A percentile compares a stretch with the other conserved stretches of the same genome.
Evolutionary conservation across 2,797 vertebrate genomes (phyloP).

Genomic region (Lithobates pipiens): DNA sequence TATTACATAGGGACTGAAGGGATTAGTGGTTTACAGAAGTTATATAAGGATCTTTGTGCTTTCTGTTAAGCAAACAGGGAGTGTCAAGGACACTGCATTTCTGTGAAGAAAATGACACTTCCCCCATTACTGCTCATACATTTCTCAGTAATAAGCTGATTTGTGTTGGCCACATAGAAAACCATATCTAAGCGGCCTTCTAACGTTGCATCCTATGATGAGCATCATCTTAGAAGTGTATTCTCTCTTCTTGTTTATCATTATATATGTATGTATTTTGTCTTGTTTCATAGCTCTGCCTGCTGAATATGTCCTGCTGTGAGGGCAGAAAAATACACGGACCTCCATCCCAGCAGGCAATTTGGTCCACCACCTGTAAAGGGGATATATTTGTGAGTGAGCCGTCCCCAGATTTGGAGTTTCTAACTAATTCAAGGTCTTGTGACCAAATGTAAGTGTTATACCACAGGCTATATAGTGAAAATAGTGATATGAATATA

Average conservation of each 20-base stretch:
- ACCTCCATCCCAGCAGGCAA: constrained; percentile 88
- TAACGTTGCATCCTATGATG: too few relatives aligned
- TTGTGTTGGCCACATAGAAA: too few relatives aligned
- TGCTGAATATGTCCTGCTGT: constrained; percentile 90
- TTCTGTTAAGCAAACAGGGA: too few relatives aligned
- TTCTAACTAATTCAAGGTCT: constrained; percentile 77
- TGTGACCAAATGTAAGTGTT: constrained; percentile 94
- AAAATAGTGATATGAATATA: too few relatives aligned
- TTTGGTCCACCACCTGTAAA: constrained; percentile 97
- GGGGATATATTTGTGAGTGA: constrained; percentile 97
- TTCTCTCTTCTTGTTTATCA: neutral
- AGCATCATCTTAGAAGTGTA: neutral
- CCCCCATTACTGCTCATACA: too few relatives aligned
- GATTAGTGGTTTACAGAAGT: too few relatives aligned
- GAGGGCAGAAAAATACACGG: constrained; percentile 88
- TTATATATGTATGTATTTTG: neutral
- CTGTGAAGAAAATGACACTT: too few relatives aligned
- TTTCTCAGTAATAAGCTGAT: too few relatives aligned
- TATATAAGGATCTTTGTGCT: too few relatives aligned
- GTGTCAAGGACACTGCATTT: too few relatives aligned
- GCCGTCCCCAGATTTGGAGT: constrained; percentile 85
- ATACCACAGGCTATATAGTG: neutral
- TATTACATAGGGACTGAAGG: too few relatives aligned
- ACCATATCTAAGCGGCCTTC: too few relatives aligned
- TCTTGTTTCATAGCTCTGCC: constrained; percentile 79